Evolutionary conservation across 2,797 vertebrate genomes (phyloP).

Genomic region (Muscicapa comitata): DNA sequence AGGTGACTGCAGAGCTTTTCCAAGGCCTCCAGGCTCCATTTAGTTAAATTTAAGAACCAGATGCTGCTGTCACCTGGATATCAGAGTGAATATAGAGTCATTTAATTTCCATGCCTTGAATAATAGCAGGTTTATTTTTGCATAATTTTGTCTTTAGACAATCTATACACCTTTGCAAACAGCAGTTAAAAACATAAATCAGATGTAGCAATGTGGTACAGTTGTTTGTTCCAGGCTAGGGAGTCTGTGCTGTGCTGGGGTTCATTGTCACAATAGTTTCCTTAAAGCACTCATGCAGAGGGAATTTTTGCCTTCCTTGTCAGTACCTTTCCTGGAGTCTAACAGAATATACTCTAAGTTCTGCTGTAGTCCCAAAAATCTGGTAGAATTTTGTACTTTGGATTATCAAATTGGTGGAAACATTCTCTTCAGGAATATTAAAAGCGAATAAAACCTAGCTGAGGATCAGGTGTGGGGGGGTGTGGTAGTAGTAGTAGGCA

Average conservation of each 20-base stretch:
- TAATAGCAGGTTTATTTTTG: not conserved
- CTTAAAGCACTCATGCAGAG: conserved; percentile 47
- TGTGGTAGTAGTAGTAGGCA: not conserved
- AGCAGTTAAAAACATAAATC: not conserved
- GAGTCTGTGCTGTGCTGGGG: conserved; percentile 67
- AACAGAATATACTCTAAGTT: not conserved
- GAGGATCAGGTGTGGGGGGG: accelerated
- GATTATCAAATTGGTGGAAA: not conserved
- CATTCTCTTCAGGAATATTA: not conserved
- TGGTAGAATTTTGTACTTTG: not conserved
- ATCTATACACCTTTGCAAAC: not conserved
- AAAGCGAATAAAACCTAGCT: not conserved
- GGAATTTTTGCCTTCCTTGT: conserved; percentile 62
- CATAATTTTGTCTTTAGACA: not conserved
- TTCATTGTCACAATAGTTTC: conserved; percentile 68
- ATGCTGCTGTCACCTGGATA: not conserved
- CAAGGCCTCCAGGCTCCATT: not conserved
- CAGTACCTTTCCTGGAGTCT: not conserved
- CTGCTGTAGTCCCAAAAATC: not conserved
- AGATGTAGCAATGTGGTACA: not conserved
- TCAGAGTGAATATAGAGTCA: not conserved
- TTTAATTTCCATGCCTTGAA: not conserved
- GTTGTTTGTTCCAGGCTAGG: not conserved
- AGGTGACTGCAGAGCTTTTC: not conserved
- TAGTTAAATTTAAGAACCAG: not conserved